Base-by-base conservation (phyloP, 2,797 vertebrate genomes). In the Pogonophryne albipinna region DNA sequence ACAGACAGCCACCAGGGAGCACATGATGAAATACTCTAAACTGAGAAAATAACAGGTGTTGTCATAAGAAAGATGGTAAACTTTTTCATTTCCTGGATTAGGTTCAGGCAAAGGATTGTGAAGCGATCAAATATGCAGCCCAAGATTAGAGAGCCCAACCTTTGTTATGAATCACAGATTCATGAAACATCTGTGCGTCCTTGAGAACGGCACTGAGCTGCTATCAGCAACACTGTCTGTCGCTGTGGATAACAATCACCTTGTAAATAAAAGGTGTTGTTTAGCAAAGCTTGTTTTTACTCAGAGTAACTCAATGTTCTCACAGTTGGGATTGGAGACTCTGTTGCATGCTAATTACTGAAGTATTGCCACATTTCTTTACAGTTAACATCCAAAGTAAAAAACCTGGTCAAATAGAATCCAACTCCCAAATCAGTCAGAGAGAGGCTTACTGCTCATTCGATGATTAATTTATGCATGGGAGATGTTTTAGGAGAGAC, bases 391-490 rank as follows among this genome's bases (percentile, higher is more conserved):
- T 64, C 60, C 44, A 84, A 78, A 76, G 55, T 80, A 86, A 88
- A 90, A 74, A 86, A 67, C 49, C 38, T 12, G 23, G 77, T 84
- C 83, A 87, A 89, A 84, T 50, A 80, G 31, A 82, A 71, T 86
- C 55, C 42, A 76, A 77, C 70, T 85, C 76, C 76, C 78, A 58
- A 85, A 83, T 91, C 85, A 78, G 76, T 75, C 52, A 38, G 76
- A 74, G 78, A 82, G 63, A 70, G 61, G 79, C 76, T 77, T 16
- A 68, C 61, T 10, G 75, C 50, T 72, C 2, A 20, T 76, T 79
- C 41, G 38, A 75, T 85, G 65, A 87, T 84, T 91, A 86, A 89
- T 90, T 89, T 88, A 87, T 84, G 82, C 76, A 78, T 47, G 76
- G 82, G 76, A 85, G 79, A 87, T 81, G 86, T 82, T 90, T 84